Percentiles rank a stretch among this genome's conserved stretches.
Conservation (phyloP, 1,140 invertebrate genomes). For the Ceratina japonica region DNA sequence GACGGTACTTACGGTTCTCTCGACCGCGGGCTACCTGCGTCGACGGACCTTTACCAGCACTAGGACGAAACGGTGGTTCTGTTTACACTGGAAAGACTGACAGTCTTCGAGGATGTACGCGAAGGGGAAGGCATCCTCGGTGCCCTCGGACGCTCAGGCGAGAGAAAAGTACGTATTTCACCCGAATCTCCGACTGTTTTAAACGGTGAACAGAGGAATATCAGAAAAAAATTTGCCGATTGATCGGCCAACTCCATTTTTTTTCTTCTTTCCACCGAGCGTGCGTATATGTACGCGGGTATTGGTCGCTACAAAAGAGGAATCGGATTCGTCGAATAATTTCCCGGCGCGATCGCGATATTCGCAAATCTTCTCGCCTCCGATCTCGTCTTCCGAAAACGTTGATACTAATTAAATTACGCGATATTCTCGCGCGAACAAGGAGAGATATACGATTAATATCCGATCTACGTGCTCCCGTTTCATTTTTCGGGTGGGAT, state of each 20-base stretch:
- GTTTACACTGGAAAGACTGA: constrained; percentile 64
- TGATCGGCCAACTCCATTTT: constrained; percentile 66
- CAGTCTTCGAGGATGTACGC: constrained; percentile 87
- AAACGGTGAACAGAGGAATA: not conserved
- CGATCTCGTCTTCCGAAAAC: too few species aligned
- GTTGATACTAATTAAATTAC: not conserved
- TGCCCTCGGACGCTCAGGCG: constrained; percentile 96
- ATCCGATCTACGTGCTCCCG: not conserved
- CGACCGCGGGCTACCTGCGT: too few species aligned
- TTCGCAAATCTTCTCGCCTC: not conserved
- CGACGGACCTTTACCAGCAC: constrained; percentile 39
- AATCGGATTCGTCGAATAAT: constrained; percentile 50
- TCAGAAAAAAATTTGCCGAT: constrained; percentile 31
- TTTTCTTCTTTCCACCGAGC: constrained; percentile 39
- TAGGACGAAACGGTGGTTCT: constrained; percentile 42
- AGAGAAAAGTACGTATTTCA: constrained; percentile 92
- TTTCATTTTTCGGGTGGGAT: not conserved
- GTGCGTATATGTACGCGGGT: constrained; percentile 31
- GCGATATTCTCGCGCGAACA: too few species aligned
- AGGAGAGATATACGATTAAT: too few species aligned
- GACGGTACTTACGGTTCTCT: constrained; percentile 16
- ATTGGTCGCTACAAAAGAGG: constrained; percentile 18
- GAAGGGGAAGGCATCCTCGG: constrained; percentile 94
- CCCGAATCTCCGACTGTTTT: not conserved
- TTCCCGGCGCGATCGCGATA: constrained; percentile 29